These are phyloP conservation scores for Turdus rufiventris DNA, from an alignment of 2,113 vertebrate genomes.

Conservation along the genomic window DNA sequence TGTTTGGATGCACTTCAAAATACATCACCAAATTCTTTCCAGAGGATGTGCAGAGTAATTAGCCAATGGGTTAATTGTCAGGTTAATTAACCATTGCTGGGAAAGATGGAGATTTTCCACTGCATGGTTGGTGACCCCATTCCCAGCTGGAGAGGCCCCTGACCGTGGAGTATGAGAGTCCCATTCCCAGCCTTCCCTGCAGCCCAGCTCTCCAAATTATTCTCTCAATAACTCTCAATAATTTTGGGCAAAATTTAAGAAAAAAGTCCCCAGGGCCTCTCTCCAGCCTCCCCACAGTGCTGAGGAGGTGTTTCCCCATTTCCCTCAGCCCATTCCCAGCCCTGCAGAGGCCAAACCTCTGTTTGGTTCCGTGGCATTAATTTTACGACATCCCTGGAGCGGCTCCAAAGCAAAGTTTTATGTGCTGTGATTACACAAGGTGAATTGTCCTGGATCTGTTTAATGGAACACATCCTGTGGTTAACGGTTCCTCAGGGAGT, in stretches of 20 bases:
- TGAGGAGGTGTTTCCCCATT: background rate
- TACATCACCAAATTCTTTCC: background rate
- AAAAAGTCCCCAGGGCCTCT: accelerated
- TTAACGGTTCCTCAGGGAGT: conserved; percentile 61
- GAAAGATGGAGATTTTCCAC: background rate
- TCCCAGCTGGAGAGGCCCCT: background rate
- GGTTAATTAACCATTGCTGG: background rate
- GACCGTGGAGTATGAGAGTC: accelerated
- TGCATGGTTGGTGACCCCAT: accelerated
- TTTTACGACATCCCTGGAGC: conserved; percentile 70
- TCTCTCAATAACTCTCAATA: background rate
- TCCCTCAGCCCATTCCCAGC: background rate
- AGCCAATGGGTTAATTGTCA: background rate
- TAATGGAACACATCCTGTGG: conserved; percentile 68
- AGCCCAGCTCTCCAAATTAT: accelerated
- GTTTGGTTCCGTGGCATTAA: conserved; percentile 68
- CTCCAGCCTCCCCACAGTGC: background rate
- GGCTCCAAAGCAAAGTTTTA: conserved; percentile 74
- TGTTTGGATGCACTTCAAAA: background rate
- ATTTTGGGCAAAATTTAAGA: background rate
- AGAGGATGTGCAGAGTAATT: background rate
- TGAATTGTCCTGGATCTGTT: conserved; percentile 71
- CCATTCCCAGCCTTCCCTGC: too few species aligned
- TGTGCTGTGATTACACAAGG: conserved; percentile 73
- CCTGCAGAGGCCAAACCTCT: background rate